A percentile compares a stretch with the other conserved stretches of the same genome.
These are phyloP conservation scores for Lycia hirtaria DNA, from an alignment of 2,888 invertebrate species.

Conservation along the genomic window DNA sequence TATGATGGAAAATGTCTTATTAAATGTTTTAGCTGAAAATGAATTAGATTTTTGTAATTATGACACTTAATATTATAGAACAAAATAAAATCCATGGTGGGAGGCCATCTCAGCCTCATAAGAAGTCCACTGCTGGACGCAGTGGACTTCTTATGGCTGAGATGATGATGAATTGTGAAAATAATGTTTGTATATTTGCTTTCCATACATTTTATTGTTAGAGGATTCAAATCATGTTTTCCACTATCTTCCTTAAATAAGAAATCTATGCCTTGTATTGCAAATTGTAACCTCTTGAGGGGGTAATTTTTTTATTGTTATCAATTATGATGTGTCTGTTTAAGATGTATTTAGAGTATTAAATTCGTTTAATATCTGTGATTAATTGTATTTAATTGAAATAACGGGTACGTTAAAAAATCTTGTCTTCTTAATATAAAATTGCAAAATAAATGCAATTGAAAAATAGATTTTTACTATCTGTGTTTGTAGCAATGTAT, in stretches of 20 bases:
- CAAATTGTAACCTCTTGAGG: not conserved
- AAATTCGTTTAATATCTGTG: constrained; percentile 38
- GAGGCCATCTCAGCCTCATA: no score
- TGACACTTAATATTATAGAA: no score
- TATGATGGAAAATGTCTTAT: no score
- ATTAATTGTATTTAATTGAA: constrained; percentile 36
- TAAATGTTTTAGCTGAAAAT: not conserved
- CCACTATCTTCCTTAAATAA: not conserved
- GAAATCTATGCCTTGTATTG: not conserved
- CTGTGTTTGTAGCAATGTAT: no score
- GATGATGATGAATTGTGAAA: no score
- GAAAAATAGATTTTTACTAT: no score
- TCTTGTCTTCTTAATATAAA: constrained; percentile 7
- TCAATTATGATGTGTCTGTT: not conserved
- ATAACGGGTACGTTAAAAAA: constrained; percentile 12
- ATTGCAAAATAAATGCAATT: not conserved
- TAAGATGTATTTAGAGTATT: constrained; percentile 17
- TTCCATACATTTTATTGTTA: not conserved
- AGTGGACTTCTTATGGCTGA: no score
- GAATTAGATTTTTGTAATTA: no score
- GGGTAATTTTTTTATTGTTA: not conserved
- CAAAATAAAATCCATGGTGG: no score
- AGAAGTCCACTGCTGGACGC: no score
- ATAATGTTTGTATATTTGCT: not conserved
- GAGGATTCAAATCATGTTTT: not conserved